Evolutionary conservation across 2,797 vertebrate genomes (phyloP), one percentile per base, ranked within the genome.

Genomic region (Steatocranus sp.): DNA sequence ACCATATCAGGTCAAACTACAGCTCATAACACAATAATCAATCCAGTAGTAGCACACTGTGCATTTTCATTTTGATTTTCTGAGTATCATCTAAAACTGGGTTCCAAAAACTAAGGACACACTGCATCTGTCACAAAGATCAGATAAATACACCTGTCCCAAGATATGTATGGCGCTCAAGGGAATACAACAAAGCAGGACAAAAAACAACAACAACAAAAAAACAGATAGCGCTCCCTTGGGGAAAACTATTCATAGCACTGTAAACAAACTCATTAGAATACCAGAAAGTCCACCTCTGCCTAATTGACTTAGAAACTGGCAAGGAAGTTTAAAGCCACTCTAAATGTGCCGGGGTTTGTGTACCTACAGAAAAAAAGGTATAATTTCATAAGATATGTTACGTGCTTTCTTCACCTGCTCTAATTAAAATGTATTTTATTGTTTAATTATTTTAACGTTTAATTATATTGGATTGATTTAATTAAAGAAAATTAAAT

Each of bases 201-300:
- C 25, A 50, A 70, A 70, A 76, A 74, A 73, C 75, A 85, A 73
- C 46, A 79, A 76, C 50, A 85, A 50, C 73, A 85, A 93, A 86
- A 68, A 41, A 83, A 80, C 79, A 56, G 79, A 78, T 80, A 76
- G 86, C 34, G 85, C 80, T 87, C 89, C 87, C 85, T 75, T 3
- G 38, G 90, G 90, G 82, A 86, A 90, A 48, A 74, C 85, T 93
- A 93, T 94, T 94, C 89, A 91, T 92, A 92, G 91, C 76, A 73
- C 76, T 74, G 86, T 89, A 94, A 95, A 95, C 93, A 95, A 94
- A 94, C 86, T 92, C 83, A 92, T 93, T 91, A 91, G 81, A 92
- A 94, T 86, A 93, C 74, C 75, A 94, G 93, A 89, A 95, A 91
- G 90, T 93, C 78, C 84, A 92, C 48, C 49, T 87, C 86, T 11